These are phyloP conservation scores for Epinephelus fuscoguttatus DNA, from an alignment of 2,113 vertebrate species.

Conservation along the genomic window DNA sequence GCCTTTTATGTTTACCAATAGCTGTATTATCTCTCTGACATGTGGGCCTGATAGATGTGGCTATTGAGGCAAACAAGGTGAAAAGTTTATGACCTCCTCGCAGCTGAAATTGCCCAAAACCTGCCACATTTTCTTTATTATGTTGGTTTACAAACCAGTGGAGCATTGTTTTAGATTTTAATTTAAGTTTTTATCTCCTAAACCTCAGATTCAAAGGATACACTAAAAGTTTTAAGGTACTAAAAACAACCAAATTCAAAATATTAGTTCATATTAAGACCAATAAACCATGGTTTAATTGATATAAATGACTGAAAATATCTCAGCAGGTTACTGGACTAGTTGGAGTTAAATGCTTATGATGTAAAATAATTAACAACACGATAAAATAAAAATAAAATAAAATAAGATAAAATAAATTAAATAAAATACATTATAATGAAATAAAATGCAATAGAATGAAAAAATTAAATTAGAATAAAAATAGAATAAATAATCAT, in stretches of 20 bases:
- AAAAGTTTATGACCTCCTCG: not conserved
- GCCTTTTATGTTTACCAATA: not conserved
- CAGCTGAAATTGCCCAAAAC: not conserved
- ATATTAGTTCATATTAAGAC: not conserved
- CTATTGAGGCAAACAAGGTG: not conserved
- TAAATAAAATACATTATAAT: too few relatives aligned
- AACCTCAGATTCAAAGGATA: not conserved
- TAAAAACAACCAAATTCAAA: not conserved
- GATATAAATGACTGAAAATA: not conserved
- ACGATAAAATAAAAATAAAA: too few relatives aligned
- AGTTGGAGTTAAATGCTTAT: not conserved
- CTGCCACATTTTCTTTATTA: not conserved
- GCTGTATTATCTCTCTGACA: not conserved
- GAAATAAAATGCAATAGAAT: too few relatives aligned
- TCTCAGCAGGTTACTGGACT: too few relatives aligned
- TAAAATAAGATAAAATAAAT: too few relatives aligned
- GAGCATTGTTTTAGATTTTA: not conserved
- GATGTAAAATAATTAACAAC: too few relatives aligned
- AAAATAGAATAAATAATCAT: too few relatives aligned
- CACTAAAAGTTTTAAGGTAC: not conserved
- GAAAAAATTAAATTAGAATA: too few relatives aligned
- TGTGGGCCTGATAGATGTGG: not conserved
- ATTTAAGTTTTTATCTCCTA: not conserved
- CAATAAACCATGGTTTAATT: not conserved
- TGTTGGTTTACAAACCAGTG: not conserved